Percentiles rank a stretch among this genome's conserved stretches.
Evolutionary conservation across 92 coral and sea anemone species (phyloP).

Genomic region (Palythoa grandis): DNA sequence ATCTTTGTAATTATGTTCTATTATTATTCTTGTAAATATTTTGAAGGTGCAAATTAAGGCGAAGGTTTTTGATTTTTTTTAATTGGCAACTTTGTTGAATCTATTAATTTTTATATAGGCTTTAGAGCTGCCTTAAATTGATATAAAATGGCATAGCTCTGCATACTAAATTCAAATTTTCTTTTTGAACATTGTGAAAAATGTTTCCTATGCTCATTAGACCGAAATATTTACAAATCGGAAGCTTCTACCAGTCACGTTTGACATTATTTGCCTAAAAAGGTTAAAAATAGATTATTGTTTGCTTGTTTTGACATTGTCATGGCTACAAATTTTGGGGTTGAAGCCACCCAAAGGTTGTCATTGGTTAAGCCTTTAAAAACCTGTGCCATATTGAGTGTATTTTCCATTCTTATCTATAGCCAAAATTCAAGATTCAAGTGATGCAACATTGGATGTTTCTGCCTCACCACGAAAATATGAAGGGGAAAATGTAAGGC

Average conservation of each 20-base stretch:
- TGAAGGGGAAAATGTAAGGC: neutral
- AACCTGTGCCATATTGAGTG: conserved; percentile 31
- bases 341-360: neutral
- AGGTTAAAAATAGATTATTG: neutral
- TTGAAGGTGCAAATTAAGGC: too few relatives aligned
- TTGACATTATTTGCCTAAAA: neutral
- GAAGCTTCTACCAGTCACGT: neutral
- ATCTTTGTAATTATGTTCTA: too few relatives aligned
- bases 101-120: neutral
- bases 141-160: neutral
- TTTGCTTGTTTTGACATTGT: neutral
- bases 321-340: neutral
- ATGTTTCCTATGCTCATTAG: neutral
- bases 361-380: neutral
- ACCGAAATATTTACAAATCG: neutral
- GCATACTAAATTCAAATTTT: neutral
- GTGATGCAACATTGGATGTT: conserved; percentile 33
- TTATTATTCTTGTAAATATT: too few relatives aligned
- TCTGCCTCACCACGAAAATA: conserved; percentile 7
- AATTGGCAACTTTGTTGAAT: neutral
- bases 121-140: neutral
- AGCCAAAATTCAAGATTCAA: conserved; percentile 33
- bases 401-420: conserved; percentile 34
- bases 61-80: too few relatives aligned
- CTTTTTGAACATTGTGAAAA: neutral